phyloP scores from a whole-genome alignment of 2,888 invertebrate species.

The Lamproptera curius region DNA sequence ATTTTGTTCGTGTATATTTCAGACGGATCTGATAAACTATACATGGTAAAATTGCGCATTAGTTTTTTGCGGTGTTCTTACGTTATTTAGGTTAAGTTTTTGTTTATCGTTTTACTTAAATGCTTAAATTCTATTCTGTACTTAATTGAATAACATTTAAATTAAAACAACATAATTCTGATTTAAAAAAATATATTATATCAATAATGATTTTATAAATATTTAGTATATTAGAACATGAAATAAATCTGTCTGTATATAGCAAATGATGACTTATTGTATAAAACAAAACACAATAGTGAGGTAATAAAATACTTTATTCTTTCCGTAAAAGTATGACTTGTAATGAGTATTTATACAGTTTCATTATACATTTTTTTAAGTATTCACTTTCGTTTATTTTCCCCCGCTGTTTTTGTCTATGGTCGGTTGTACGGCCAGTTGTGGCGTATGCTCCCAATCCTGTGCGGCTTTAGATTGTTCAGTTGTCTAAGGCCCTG shows the following conservation, averaged over 20 bases:
- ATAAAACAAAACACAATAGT: neutral
- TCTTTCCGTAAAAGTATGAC: constrained; percentile 1
- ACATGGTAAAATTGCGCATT: too few species aligned
- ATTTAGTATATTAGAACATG: neutral
- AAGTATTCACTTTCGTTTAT: neutral
- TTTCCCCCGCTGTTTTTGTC: constrained; percentile 20
- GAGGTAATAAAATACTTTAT: constrained; percentile 1
- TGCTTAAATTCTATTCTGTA: neutral
- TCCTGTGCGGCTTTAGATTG: constrained; percentile 76
- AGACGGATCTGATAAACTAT: too few species aligned
- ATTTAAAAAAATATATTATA: too few species aligned
- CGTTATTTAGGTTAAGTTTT: too few species aligned
- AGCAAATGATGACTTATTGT: neutral
- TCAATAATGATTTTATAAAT: too few species aligned
- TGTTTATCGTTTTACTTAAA: neutral
- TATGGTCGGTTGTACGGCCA: constrained; percentile 78
- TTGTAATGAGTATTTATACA: constrained; percentile 3
- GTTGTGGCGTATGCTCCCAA: constrained; percentile 79
- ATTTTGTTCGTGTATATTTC: too few species aligned
- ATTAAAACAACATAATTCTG: neutral
- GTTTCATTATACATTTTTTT: constrained; percentile 4
- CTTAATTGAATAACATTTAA: neutral
- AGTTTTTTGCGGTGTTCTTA: too few species aligned
- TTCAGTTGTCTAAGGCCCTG: constrained; percentile 79
- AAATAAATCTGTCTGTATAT: neutral